Evolutionary conservation across 2,888 invertebrate genomes (phyloP).

Genomic region (Lepas anatifera): DNA sequence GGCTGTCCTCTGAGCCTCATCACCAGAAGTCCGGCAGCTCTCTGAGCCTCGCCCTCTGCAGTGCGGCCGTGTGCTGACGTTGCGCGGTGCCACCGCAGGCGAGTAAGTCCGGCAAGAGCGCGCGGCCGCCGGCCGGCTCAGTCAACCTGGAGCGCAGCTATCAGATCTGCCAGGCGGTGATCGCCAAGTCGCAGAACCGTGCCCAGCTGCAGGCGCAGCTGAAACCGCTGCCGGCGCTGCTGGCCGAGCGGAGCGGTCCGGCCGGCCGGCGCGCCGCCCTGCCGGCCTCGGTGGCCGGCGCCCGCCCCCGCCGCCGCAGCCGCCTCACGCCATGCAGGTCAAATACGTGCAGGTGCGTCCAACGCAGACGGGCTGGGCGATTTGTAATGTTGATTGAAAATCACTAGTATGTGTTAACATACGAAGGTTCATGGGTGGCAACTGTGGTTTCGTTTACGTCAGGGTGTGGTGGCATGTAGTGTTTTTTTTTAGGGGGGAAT

Average conservation of each 20-base stretch:
- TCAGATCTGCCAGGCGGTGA: conserved; percentile 64
- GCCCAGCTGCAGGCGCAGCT: conserved; percentile 24
- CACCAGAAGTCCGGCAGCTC: no score
- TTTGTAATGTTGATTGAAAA: no score
- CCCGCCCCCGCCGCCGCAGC: not conserved
- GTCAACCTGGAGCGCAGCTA: conserved; percentile 89
- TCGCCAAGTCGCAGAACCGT: conserved; percentile 33
- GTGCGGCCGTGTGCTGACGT: no score
- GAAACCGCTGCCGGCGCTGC: conserved; percentile 20
- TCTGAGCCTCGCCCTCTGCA: no score
- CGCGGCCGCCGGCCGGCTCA: conserved; percentile 46
- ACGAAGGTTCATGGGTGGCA: no score
- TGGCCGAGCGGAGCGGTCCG: conserved; percentile 20
- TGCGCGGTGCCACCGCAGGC: not conserved
- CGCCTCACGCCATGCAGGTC: conserved; percentile 5
- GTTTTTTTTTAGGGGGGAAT: no score
- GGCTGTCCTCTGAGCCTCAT: no score
- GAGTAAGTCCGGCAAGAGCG: not conserved
- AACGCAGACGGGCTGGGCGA: no score
- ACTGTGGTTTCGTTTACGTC: no score
- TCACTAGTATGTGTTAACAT: no score
- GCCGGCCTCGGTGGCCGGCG: not conserved
- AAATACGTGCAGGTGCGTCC: not conserved
- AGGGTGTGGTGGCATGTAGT: no score
- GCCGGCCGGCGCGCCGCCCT: conserved; percentile 2